phyloP scores from a whole-genome alignment of 2,113 vertebrate species.

The Eleginops maclovinus region DNA sequence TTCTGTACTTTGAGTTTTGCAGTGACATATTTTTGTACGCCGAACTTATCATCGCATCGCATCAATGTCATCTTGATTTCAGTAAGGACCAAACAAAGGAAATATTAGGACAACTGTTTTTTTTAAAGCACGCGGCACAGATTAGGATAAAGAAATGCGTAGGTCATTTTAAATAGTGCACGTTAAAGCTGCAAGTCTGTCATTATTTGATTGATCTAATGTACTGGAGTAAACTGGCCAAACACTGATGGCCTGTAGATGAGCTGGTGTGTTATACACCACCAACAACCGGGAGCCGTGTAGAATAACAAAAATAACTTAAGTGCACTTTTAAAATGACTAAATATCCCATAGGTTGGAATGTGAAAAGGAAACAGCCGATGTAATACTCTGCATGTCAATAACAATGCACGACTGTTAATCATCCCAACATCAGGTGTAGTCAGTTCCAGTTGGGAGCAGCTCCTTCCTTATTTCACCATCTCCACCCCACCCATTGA shows the following conservation, averaged over 20 bases:
- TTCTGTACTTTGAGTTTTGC: too few species aligned
- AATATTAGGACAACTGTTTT: not conserved
- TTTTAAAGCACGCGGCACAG: not conserved
- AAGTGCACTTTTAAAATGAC: too few species aligned
- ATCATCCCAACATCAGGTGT: not conserved
- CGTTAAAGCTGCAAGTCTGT: not conserved
- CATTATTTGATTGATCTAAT: conserved; percentile 25
- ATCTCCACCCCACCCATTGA: not conserved
- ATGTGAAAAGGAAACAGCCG: not conserved
- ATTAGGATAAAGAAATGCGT: not conserved
- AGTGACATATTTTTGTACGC: too few species aligned
- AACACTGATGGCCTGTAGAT: not conserved
- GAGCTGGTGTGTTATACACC: not conserved
- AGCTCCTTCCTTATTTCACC: not conserved
- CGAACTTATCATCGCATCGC: too few species aligned
- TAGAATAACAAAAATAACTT: too few species aligned
- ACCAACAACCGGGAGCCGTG: too few species aligned
- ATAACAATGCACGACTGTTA: not conserved
- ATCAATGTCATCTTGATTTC: too few species aligned
- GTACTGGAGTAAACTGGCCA: not conserved
- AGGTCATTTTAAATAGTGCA: conserved; percentile 30
- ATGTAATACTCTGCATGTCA: not conserved
- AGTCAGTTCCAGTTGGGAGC: not conserved
- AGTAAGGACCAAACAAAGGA: not conserved
- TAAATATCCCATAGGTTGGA: not conserved